Base-by-base conservation (phyloP, 2,888 invertebrate genomes). In the Andrena dorsata region DNA sequence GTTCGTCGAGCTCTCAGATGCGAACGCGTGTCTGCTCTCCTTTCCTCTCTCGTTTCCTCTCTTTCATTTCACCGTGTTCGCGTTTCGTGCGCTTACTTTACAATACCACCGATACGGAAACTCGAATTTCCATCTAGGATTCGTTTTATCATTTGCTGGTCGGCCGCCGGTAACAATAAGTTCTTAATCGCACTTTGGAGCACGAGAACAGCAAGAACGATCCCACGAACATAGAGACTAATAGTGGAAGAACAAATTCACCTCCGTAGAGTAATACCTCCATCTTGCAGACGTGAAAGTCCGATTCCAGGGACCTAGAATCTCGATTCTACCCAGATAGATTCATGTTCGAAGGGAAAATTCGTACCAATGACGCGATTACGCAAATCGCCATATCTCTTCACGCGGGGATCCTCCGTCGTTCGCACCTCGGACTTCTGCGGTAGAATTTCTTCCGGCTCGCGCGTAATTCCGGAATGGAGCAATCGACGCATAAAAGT, bases 1-100 rank as follows among this genome's bases (percentile, higher is more conserved):
- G 76, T 79, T 49, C 74, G 74, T 76, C 64, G 60, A 66, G 35
- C 74, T 53, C 41, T 68, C 51, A 53, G 69, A 65, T 53, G 65
- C 69, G 70, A 83, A 66, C 76, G 84, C 78, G 65, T 80, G 47
- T 64, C 78, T 51, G 58, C 64, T 51, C 28, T 49, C 53, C 28
- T 51, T n/a, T 10, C 2, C 7, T 60, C 61, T 35, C 61, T 66
- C 30, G 10, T 4, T 73, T 28, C 58, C 47, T 16, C 41, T 20
- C 26, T 49, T 41, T 61, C 70, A 60, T 60, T 56, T 58, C 41
- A 41, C 35, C 26, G 32, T n/a, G 56, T 51, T 56, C 64, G 28
- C 56, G 56, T 63, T 72, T 63, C 51, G 23, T 20, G 32, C 26
- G 8, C 23, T 41, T 56, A 56, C 56, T 70, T 66, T 41, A 66